A percentile compares a stretch with the other conserved stretches of the same genome.
Evolutionary conservation across 53 echinoderm and acorn worm genomes (phyloP).

Genomic region (Luidia sarsii): DNA sequence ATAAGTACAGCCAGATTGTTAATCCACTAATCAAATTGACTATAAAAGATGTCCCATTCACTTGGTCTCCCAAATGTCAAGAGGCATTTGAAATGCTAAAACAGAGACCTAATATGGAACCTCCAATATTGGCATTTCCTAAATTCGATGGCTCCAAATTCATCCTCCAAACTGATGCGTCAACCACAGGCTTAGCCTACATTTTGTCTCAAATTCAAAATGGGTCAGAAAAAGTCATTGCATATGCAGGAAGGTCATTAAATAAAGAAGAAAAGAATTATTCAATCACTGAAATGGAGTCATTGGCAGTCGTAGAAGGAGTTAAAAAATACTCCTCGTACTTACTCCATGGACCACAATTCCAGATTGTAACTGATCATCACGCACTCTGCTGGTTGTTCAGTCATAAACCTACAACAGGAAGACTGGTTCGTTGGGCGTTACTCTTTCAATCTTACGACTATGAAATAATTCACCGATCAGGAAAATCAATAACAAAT

Average conservation of each 20-base stretch:
- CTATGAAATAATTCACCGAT: neutral
- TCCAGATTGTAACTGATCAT: too few species aligned
- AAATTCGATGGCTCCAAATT: slow-evolving; percentile 24
- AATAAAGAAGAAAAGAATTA: slow-evolving; percentile 27
- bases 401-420: slow-evolving; percentile 25
- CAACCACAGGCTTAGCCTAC: slow-evolving; percentile 27
- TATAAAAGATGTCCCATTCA: slow-evolving; percentile 14
- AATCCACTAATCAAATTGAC: slow-evolving; percentile 3
- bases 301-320: slow-evolving; percentile 38
- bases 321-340: slow-evolving; percentile 40
- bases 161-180: too few species aligned
- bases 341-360: slow-evolving; percentile 29
- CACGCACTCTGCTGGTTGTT: slow-evolving; percentile 33
- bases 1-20: slow-evolving; percentile 1
- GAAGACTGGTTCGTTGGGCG: slow-evolving; percentile 15
- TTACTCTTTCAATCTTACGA: slow-evolving; percentile 9
- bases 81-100: slow-evolving; percentile 9
- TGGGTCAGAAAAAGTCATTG: slow-evolving; percentile 26
- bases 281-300: slow-evolving; percentile 28
- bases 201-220: slow-evolving; percentile 37
- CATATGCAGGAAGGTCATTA: slow-evolving; percentile 26
- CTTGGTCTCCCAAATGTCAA: slow-evolving; percentile 10
- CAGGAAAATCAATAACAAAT: neutral
- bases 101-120: neutral
- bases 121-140: slow-evolving; percentile 31